Percentiles rank a stretch among this genome's conserved stretches.
Evolutionary conservation across 1,140 invertebrate species (phyloP).

Genomic region (Rhagoletis pomonella): DNA sequence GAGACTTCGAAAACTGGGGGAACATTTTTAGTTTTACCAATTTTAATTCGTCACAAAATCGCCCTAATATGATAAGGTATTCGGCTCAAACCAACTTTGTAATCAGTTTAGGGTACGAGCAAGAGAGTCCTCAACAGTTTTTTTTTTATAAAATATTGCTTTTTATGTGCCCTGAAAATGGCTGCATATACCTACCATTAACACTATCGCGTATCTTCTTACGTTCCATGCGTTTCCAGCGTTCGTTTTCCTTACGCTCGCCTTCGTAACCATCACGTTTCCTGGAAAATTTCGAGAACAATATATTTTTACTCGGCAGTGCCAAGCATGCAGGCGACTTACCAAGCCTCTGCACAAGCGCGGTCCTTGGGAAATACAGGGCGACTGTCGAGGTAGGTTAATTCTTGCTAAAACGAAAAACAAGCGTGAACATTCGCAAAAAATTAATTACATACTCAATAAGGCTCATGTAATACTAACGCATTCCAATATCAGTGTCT

Average conservation of each 20-base stretch:
- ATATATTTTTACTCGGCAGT: constrained; percentile 10
- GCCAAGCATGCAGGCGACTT: constrained; percentile 57
- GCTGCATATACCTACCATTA: constrained; percentile 72
- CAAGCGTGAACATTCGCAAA: constrained; percentile 34
- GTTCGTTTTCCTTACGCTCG: constrained; percentile 80
- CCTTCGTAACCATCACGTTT: constrained; percentile 81
- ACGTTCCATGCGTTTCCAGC: constrained; percentile 81
- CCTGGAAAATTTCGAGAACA: constrained; percentile 74
- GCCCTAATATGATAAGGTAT: too few relatives aligned
- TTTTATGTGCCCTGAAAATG: background rate
- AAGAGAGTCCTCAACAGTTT: too few relatives aligned
- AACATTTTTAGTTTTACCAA: too few relatives aligned
- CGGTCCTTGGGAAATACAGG: constrained; percentile 92
- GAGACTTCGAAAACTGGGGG: too few relatives aligned
- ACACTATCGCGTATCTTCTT: constrained; percentile 83
- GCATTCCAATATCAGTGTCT: constrained; percentile 85
- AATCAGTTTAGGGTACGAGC: background rate
- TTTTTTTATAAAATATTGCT: background rate
- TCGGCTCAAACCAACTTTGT: background rate
- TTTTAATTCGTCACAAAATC: too few relatives aligned
- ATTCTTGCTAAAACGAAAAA: constrained; percentile 76
- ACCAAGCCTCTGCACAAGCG: constrained; percentile 95
- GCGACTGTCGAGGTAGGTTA: constrained; percentile 90
- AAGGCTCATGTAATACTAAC: constrained; percentile 74
- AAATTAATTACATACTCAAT: background rate